Conservation (phyloP, 2,888 invertebrate genomes). For the Phengaris alcon region DNA sequence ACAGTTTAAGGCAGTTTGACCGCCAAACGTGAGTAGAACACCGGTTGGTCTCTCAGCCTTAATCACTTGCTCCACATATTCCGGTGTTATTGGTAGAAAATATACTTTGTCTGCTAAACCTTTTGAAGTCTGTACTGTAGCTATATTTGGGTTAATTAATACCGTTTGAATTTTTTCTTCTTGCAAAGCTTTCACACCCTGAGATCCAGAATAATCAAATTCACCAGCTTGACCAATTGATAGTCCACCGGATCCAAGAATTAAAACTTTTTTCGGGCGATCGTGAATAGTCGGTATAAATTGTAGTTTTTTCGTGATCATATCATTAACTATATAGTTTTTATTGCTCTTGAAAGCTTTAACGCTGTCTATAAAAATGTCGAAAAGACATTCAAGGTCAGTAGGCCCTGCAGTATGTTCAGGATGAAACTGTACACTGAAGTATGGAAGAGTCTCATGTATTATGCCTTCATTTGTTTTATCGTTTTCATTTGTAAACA, state of each 20-base stretch:
- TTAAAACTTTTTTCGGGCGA: slow-evolving; percentile 85
- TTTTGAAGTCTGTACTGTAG: slow-evolving; percentile 99
- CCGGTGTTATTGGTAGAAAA: slow-evolving; percentile 95
- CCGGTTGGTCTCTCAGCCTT: slow-evolving; percentile 97
- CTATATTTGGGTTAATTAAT: slow-evolving; percentile 99
- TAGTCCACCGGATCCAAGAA: slow-evolving; percentile 95
- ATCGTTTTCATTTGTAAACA: slow-evolving; percentile 98
- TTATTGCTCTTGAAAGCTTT: slow-evolving; percentile 65
- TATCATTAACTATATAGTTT: slow-evolving; percentile 61
- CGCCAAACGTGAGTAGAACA: slow-evolving; percentile 98
- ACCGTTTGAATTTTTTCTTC: slow-evolving; percentile 97
- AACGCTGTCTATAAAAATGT: slow-evolving; percentile 90
- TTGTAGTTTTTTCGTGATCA: slow-evolving; percentile 75
- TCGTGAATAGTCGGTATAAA: slow-evolving; percentile 64
- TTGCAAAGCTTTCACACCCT: slow-evolving; percentile 97
- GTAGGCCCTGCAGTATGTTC: slow-evolving; percentile 98
- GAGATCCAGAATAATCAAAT: slow-evolving; percentile 99
- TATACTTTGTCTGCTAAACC: slow-evolving; percentile 99
- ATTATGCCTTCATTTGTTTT: slow-evolving; percentile 97
- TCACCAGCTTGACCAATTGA: slow-evolving; percentile 99
- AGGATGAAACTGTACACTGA: slow-evolving; percentile 99
- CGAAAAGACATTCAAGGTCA: slow-evolving; percentile 96
- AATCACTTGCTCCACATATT: slow-evolving; percentile 98
- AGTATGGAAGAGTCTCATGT: slow-evolving; percentile 90
- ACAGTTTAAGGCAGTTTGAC: slow-evolving; percentile 99